Percentiles rank a stretch among this genome's conserved stretches.
These are phyloP conservation scores for Pterocles gutturalis DNA, from an alignment of 2,113 vertebrate genomes.

Conservation along the genomic window DNA sequence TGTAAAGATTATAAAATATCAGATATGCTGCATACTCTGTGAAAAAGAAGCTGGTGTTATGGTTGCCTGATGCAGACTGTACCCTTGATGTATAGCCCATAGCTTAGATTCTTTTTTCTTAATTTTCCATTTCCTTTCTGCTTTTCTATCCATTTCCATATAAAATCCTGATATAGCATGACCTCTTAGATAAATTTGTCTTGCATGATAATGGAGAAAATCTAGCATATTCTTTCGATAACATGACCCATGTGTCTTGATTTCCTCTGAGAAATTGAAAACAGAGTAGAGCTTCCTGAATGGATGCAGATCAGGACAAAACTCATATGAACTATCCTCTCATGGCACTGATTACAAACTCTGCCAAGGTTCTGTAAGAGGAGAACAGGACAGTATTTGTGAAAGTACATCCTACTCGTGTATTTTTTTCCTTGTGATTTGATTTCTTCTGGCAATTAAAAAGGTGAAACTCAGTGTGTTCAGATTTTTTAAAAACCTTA, in stretches of 20 bases:
- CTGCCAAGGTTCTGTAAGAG: background rate
- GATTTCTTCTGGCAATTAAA: background rate
- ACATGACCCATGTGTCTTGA: fast-evolving
- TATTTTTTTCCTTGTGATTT: background rate
- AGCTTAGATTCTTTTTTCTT: background rate
- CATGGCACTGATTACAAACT: background rate
- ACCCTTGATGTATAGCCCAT: background rate
- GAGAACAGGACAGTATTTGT: background rate
- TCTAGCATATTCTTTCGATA: background rate
- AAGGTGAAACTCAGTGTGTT: background rate
- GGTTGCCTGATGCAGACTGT: background rate
- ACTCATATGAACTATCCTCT: background rate
- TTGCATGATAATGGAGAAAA: background rate
- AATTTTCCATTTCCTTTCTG: background rate
- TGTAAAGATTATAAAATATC: background rate
- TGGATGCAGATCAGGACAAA: background rate
- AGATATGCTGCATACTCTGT: background rate
- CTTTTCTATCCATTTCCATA: background rate
- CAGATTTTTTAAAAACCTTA: background rate
- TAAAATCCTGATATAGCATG: background rate
- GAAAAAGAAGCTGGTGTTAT: background rate
- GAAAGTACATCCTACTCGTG: background rate
- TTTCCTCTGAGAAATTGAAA: background rate
- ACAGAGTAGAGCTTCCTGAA: background rate
- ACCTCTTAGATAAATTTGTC: background rate